A percentile compares a stretch with the other conserved stretches of the same genome.
phyloP scores from a whole-genome alignment of 2,797 vertebrate species.

The Ctenosaura bakeri region DNA sequence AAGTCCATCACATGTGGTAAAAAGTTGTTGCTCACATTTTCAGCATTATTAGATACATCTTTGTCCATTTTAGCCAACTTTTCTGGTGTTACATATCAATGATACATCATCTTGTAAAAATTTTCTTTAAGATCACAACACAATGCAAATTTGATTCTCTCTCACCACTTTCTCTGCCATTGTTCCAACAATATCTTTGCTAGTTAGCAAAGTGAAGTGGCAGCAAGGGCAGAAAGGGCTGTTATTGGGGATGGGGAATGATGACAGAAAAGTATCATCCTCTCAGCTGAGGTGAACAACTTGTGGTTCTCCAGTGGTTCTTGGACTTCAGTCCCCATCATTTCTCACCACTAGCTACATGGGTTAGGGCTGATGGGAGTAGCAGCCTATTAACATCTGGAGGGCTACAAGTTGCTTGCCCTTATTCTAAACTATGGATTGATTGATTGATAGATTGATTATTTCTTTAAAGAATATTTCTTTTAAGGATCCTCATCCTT shows the following conservation, averaged over 20 bases:
- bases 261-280: not conserved
- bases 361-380: not conserved
- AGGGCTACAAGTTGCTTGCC: not conserved
- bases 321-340: not conserved
- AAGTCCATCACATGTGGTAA: too few species aligned
- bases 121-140: too few species aligned
- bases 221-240: too few species aligned
- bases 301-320: not conserved
- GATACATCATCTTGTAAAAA: too few species aligned
- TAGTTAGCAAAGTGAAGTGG: not conserved
- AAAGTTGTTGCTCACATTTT: too few species aligned
- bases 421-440: not conserved
- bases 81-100: too few species aligned
- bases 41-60: too few species aligned
- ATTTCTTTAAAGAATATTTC: not conserved
- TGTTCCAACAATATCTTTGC: not conserved
- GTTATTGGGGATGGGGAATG: too few species aligned
- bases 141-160: too few species aligned
- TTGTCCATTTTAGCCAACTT: too few species aligned
- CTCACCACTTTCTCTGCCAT: too few species aligned
- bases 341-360: not conserved
- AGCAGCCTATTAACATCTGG: not conserved
- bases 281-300: not conserved
- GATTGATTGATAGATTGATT: not conserved
- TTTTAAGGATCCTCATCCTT: accelerated